phyloP scores from a whole-genome alignment of 2,888 invertebrate genomes.

The Ecliptopera silaceata region DNA sequence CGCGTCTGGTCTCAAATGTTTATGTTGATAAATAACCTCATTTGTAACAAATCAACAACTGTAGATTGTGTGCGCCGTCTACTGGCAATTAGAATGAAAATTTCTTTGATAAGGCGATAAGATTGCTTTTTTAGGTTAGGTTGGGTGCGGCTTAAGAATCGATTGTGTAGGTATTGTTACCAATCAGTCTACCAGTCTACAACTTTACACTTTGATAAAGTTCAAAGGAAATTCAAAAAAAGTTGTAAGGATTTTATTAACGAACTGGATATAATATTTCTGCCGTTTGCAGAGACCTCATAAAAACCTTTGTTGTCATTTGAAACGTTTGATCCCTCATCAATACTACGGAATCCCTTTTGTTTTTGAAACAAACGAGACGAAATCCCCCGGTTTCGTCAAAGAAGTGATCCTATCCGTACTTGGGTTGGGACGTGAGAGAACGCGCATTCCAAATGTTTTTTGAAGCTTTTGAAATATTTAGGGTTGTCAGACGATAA shows the following conservation, averaged over 20 bases:
- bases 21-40: conserved; percentile 49
- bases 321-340: conserved; percentile 21
- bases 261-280: neutral
- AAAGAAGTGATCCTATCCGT: conserved; percentile 27
- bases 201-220: too few species aligned
- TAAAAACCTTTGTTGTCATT: conserved; percentile 19
- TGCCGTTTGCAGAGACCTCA: neutral
- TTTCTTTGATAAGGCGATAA: conserved; percentile 57
- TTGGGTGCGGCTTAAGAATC: conserved; percentile 6
- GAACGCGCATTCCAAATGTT: conserved; percentile 62
- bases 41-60: conserved; percentile 54
- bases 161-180: neutral
- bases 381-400: conserved; percentile 31
- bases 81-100: conserved; percentile 61
- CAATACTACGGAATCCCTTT: conserved; percentile 20
- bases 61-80: conserved; percentile 54
- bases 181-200: neutral
- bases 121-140: conserved; percentile 45
- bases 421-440: conserved; percentile 56
- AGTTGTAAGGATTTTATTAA: neutral
- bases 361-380: conserved; percentile 37
- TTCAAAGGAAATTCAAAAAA: neutral
- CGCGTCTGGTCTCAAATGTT: conserved; percentile 38
- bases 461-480: conserved; percentile 34
- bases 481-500: conserved; percentile 22